Percentiles rank a stretch among this genome's conserved stretches.
phyloP scores from a whole-genome alignment of 2,113 vertebrate species.

The Osmerus eperlanus region DNA sequence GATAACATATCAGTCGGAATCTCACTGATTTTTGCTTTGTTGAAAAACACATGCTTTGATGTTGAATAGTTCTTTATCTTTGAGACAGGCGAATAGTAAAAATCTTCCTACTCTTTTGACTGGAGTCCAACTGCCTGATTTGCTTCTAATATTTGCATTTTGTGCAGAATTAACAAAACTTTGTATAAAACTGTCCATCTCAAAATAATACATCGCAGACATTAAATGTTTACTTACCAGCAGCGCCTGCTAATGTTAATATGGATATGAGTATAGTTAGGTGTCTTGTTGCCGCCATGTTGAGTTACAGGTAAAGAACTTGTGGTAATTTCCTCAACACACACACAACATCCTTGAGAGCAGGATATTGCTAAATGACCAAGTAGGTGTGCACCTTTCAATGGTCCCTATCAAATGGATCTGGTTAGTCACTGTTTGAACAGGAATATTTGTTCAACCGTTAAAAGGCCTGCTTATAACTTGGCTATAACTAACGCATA shows the following conservation, averaged over 20 bases:
- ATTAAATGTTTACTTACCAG: slow-evolving; percentile 47
- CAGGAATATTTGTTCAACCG: slow-evolving; percentile 31
- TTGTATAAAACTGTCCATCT: neutral
- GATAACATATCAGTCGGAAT: neutral
- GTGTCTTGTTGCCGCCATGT: slow-evolving; percentile 44
- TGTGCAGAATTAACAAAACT: no score
- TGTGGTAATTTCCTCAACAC: slow-evolving; percentile 19
- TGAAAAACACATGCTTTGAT: neutral
- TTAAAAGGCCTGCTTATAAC: neutral
- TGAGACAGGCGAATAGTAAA: no score
- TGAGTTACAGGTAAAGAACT: slow-evolving; percentile 28
- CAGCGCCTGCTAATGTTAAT: slow-evolving; percentile 10
- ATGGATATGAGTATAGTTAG: slow-evolving; percentile 40
- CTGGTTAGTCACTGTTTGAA: slow-evolving; percentile 51
- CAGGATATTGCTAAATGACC: slow-evolving; percentile 56
- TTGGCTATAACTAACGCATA: neutral
- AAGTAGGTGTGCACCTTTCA: slow-evolving; percentile 38
- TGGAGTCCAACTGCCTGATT: no score
- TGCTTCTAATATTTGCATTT: no score
- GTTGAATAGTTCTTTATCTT: no score
- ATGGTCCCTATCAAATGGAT: slow-evolving; percentile 18
- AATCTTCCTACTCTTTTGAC: no score
- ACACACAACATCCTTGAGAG: slow-evolving; percentile 60
- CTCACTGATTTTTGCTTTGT: neutral
- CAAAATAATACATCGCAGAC: neutral